phyloP scores from a whole-genome alignment of 53 echinoderm and acorn worm genomes.

The Pentamera pediparva region DNA sequence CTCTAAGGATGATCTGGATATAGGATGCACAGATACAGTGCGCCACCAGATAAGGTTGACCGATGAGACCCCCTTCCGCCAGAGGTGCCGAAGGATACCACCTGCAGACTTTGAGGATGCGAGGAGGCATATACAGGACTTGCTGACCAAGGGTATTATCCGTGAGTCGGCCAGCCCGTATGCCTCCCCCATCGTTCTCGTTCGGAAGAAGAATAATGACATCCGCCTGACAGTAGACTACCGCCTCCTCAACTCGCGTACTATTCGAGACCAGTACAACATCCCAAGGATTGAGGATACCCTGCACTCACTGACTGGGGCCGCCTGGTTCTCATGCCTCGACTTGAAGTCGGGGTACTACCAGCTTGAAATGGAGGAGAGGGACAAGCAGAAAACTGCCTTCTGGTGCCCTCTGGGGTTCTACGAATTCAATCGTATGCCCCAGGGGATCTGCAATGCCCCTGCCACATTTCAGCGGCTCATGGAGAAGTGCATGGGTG shows the following conservation, averaged over 20 bases:
- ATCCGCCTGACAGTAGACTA: slow-evolving; percentile 26
- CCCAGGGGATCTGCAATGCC: slow-evolving; percentile 55
- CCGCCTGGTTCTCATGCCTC: slow-evolving; percentile 36
- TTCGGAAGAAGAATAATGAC: slow-evolving; percentile 27
- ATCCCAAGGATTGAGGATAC: slow-evolving; percentile 42
- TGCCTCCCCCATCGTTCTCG: slow-evolving; percentile 27
- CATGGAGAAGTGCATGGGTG: slow-evolving; percentile 49
- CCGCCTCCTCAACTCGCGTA: slow-evolving; percentile 17
- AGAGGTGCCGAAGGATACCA: neutral
- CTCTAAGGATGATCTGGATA: slow-evolving; percentile 28
- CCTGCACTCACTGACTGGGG: slow-evolving; percentile 1
- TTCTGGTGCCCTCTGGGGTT: slow-evolving; percentile 62
- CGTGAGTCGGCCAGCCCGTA: slow-evolving; percentile 25
- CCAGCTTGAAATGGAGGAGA: slow-evolving; percentile 46
- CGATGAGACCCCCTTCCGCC: slow-evolving; percentile 24
- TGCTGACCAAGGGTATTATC: slow-evolving; percentile 24
- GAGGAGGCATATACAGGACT: slow-evolving; percentile 17
- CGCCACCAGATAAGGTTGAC: slow-evolving; percentile 20
- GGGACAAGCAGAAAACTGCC: slow-evolving; percentile 53
- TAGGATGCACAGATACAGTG: slow-evolving; percentile 20
- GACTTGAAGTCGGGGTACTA: slow-evolving; percentile 35
- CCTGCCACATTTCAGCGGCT: slow-evolving; percentile 43
- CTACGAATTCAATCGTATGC: slow-evolving; percentile 57
- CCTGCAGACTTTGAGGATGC: slow-evolving; percentile 31
- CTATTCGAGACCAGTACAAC: slow-evolving; percentile 26